A percentile compares a stretch with the other conserved stretches of the same genome.
Conservation (phyloP, 1,140 invertebrate genomes). For the Ylistrum balloti region DNA sequence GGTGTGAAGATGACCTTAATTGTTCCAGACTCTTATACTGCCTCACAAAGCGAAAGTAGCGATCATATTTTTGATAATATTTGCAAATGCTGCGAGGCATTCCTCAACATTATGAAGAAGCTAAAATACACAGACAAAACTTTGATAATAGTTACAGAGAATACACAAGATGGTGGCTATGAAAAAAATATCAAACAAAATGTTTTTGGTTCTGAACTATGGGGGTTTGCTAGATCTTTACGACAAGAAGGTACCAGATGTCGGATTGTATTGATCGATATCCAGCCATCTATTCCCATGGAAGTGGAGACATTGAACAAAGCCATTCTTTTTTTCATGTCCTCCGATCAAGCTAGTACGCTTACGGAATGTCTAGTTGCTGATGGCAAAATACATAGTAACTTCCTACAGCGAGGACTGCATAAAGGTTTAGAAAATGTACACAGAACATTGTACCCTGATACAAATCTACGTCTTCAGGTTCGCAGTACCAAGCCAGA, state of each 20-base stretch:
- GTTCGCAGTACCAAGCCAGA: background rate
- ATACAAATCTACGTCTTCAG: background rate
- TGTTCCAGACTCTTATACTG: background rate
- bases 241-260: background rate
- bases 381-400: background rate
- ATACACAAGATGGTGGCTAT: background rate
- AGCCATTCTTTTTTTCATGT: background rate
- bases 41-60: background rate
- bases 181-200: background rate
- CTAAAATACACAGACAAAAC: background rate
- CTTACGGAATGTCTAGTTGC: background rate
- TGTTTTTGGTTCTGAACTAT: slow-evolving; percentile 53
- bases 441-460: background rate
- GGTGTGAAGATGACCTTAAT: background rate
- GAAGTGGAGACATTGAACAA: background rate
- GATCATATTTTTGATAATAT: background rate
- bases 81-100: background rate
- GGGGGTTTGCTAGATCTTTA: slow-evolving; percentile 49
- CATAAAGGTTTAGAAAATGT: background rate
- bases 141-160: background rate
- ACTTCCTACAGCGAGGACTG: background rate
- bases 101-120: background rate
- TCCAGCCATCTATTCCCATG: background rate
- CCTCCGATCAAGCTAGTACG: background rate
- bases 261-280: background rate